A percentile compares a stretch with the other conserved stretches of the same genome.
Conservation (phyloP, 1,140 invertebrate genomes). For the Zaprionus capensis region DNA sequence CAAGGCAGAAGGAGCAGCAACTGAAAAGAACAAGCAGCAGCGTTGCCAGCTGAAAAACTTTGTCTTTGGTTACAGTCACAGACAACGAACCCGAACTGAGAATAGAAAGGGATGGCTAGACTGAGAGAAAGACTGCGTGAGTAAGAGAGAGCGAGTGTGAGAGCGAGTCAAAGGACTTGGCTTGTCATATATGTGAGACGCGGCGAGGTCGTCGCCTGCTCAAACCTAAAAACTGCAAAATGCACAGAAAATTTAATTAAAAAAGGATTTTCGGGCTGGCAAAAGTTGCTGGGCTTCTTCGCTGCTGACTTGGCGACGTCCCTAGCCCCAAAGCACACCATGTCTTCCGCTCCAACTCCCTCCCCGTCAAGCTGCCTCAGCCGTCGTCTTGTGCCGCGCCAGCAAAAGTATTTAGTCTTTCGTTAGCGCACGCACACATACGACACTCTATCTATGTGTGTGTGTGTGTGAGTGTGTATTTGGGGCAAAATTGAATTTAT, state of each 20-base stretch:
- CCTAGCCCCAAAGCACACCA: not conserved
- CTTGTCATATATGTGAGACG: slow-evolving; percentile 64
- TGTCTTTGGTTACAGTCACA: slow-evolving; percentile 67
- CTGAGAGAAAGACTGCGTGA: not conserved
- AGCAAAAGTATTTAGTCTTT: slow-evolving; percentile 61
- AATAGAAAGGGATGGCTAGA: slow-evolving; percentile 10
- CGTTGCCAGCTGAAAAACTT: slow-evolving; percentile 67
- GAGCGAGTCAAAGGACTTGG: slow-evolving; percentile 48
- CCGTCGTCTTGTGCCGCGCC: slow-evolving; percentile 37
- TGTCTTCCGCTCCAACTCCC: not conserved
- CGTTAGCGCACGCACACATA: slow-evolving; percentile 21
- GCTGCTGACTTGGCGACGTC: slow-evolving; percentile 62
- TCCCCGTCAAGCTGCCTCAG: not conserved
- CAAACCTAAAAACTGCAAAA: slow-evolving; percentile 82
- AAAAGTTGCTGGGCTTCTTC: slow-evolving; percentile 72
- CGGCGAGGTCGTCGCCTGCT: slow-evolving; percentile 45
- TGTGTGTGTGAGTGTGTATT: slow-evolving; percentile 26
- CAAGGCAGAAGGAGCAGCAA: slow-evolving; percentile 19
- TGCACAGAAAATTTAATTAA: slow-evolving; percentile 82
- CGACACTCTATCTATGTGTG: not conserved
- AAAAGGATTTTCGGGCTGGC: slow-evolving; percentile 76
- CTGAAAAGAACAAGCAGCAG: slow-evolving; percentile 42
- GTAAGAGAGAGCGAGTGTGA: not conserved
- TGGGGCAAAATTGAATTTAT: slow-evolving; percentile 78
- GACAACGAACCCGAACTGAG: slow-evolving; percentile 33